Percentiles rank a stretch among this genome's conserved stretches.
phyloP scores from a whole-genome alignment of 2,113 vertebrate species.

The Mus spicilegus region DNA sequence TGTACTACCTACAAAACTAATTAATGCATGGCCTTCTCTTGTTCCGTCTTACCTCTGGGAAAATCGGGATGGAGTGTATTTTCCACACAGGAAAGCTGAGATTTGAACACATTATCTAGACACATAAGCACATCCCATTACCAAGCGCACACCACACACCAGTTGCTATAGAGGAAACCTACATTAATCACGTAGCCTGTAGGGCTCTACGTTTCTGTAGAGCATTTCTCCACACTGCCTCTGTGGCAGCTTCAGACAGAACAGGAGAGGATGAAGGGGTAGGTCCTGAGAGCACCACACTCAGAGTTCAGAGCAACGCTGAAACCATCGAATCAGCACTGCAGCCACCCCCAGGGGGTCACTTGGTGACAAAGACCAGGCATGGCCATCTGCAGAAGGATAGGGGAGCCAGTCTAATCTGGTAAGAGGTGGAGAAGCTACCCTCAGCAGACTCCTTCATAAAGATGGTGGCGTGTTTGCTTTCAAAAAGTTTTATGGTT shows the following conservation, averaged over 20 bases:
- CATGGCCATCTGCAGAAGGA: background rate
- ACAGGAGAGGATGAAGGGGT: background rate
- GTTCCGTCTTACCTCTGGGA: background rate
- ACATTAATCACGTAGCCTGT: background rate
- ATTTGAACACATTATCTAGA: background rate
- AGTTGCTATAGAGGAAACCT: background rate
- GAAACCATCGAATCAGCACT: background rate
- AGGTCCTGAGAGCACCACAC: accelerated
- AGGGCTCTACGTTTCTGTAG: background rate
- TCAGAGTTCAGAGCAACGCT: too few relatives aligned
- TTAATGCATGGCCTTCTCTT: background rate
- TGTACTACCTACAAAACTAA: background rate
- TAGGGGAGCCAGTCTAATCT: background rate
- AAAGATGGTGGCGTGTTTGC: background rate
- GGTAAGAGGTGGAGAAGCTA: background rate
- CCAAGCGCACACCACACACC: background rate
- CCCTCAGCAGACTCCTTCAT: background rate
- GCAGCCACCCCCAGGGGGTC: accelerated
- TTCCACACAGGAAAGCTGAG: background rate
- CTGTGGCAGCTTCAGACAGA: background rate
- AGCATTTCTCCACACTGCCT: background rate
- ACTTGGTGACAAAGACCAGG: background rate
- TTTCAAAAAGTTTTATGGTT: background rate
- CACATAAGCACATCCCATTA: background rate
- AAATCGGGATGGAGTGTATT: background rate